Conservation (phyloP, 2,797 vertebrate genomes). For the Peromyscus eremicus region DNA sequence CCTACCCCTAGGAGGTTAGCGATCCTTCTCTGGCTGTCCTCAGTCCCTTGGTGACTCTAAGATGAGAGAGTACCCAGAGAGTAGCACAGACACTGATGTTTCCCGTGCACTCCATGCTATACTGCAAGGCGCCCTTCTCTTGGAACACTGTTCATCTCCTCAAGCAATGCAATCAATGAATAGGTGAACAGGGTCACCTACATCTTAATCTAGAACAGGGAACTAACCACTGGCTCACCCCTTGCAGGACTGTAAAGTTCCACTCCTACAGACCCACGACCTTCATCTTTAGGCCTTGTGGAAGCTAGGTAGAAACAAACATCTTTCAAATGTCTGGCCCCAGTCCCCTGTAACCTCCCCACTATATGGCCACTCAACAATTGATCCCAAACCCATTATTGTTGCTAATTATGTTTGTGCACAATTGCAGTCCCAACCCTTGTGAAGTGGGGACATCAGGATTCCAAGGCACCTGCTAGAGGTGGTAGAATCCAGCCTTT, state of each 20-base stretch:
- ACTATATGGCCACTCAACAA: neutral
- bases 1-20: neutral
- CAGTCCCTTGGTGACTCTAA: neutral
- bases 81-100: neutral
- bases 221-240: no score
- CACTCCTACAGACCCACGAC: neutral
- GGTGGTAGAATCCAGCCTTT: neutral
- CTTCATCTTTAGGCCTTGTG: neutral
- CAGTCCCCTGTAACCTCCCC: neutral
- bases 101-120: neutral
- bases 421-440: neutral
- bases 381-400: neutral
- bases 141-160: neutral
- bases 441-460: neutral
- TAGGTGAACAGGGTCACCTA: no score
- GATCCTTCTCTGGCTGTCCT: neutral
- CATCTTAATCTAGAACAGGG: neutral
- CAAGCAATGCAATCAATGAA: neutral
- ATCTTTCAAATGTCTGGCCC: neutral
- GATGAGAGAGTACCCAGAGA: neutral
- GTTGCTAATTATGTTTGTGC: neutral
- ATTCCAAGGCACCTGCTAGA: neutral
- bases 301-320: neutral
- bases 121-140: neutral
- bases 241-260: neutral